Evolutionary conservation across 2,797 vertebrate species (phyloP).

Genomic region (Aulostomus chinensis): DNA sequence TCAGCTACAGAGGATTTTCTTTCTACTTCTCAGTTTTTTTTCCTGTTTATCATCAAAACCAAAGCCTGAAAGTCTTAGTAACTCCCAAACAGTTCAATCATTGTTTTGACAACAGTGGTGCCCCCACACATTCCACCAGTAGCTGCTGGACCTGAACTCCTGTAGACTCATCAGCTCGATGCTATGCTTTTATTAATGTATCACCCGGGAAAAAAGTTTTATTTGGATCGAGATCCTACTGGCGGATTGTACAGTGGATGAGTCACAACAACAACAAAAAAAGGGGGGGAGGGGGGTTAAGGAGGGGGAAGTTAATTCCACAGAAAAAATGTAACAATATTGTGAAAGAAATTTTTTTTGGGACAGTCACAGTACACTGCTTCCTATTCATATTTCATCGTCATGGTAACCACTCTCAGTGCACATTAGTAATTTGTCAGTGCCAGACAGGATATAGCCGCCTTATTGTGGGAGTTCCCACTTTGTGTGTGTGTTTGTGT

Average conservation of each 20-base stretch:
- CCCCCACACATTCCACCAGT: constrained; percentile 57
- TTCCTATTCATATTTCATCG: constrained; percentile 29
- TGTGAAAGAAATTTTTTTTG: constrained; percentile 20
- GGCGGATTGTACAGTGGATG: no score
- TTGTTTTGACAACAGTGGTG: constrained; percentile 75
- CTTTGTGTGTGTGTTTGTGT: constrained; percentile 11
- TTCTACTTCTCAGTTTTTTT: constrained; percentile 25
- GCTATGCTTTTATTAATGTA: constrained; percentile 28
- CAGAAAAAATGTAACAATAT: constrained; percentile 7
- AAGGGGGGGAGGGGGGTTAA: no score
- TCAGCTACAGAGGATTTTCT: constrained; percentile 6
- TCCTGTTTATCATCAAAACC: constrained; percentile 34
- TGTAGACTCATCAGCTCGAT: constrained; percentile 10
- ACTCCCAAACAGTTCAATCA: constrained; percentile 68
- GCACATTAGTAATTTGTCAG: neutral
- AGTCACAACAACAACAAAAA: no score
- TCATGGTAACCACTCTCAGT: constrained; percentile 36
- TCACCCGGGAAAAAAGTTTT: constrained; percentile 1
- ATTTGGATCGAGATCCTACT: no score
- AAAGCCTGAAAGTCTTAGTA: constrained; percentile 38
- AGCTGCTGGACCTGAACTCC: constrained; percentile 24
- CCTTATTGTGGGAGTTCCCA: constrained; percentile 3
- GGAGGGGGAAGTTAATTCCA: constrained; percentile 7
- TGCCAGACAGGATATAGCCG: constrained; percentile 15
- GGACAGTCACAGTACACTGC: constrained; percentile 26